Evolutionary conservation across 1,140 invertebrate species (phyloP).

Genomic region (Tribolium madens): DNA sequence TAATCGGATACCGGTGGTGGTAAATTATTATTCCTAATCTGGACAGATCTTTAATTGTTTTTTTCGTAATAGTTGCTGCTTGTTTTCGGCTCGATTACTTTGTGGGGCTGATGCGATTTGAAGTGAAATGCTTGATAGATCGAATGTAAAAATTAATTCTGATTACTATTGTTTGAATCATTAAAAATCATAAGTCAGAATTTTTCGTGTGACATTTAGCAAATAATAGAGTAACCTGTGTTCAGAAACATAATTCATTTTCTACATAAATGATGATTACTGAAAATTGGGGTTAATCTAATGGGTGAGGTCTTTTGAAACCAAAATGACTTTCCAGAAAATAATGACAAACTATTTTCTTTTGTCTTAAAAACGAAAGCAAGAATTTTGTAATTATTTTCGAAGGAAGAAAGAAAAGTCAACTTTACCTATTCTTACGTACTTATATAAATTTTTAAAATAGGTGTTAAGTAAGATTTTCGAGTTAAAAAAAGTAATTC

Average conservation of each 20-base stretch:
- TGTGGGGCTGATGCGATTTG: not conserved
- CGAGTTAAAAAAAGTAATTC: too few species aligned
- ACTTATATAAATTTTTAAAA: too few species aligned
- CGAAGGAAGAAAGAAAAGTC: too few species aligned
- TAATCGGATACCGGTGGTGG: not conserved
- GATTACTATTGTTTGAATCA: not conserved
- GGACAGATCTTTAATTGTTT: constrained; percentile 11
- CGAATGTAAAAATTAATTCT: not conserved
- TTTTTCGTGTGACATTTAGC: not conserved
- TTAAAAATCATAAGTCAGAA: not conserved
- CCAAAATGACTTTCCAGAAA: too few species aligned
- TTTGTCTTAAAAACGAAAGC: too few species aligned
- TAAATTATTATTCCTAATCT: constrained; percentile 21
- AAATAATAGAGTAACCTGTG: not conserved
- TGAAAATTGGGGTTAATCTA: not conserved
- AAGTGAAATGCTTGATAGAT: not conserved
- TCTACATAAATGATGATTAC: not conserved
- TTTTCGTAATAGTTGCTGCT: not conserved
- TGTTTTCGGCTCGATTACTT: not conserved
- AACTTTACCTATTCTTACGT: too few species aligned
- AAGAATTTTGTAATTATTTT: too few species aligned
- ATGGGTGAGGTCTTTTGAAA: not conserved
- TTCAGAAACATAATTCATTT: not conserved
- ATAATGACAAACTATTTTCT: too few species aligned
- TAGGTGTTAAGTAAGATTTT: too few species aligned